phyloP scores from a whole-genome alignment of 1,140 invertebrate species.

The Myzus persicae region DNA sequence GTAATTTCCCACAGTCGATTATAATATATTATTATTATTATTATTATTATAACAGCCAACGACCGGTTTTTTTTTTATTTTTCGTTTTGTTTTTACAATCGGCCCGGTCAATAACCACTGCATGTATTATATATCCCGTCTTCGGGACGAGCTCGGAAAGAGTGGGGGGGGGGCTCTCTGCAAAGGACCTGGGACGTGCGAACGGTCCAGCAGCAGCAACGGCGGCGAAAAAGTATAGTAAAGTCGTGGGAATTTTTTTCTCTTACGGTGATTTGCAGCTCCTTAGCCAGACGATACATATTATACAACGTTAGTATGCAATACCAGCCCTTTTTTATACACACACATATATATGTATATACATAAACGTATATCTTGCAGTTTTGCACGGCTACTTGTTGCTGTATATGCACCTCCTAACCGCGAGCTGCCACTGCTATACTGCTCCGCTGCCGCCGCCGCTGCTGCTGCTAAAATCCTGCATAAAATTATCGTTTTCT shows the following conservation, averaged over 20 bases:
- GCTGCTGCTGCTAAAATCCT: constrained; percentile 18
- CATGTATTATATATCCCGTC: neutral
- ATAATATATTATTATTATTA: neutral
- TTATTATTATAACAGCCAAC: no score
- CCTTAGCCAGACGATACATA: neutral
- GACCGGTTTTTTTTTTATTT: neutral
- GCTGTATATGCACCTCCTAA: neutral
- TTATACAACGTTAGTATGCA: constrained; percentile 9
- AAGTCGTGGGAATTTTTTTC: constrained; percentile 32
- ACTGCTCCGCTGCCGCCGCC: neutral
- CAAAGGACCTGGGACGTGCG: neutral
- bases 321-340: neutral
- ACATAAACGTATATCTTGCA: neutral
- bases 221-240: neutral
- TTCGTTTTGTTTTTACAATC: constrained; percentile 16
- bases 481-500: constrained; percentile 45
- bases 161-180: neutral
- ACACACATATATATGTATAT: neutral
- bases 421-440: neutral
- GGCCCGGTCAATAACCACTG: neutral
- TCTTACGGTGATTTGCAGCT: neutral
- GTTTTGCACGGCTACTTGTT: constrained; percentile 36
- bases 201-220: neutral
- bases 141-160: neutral
- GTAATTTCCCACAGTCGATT: neutral